Conservation (phyloP, 2,113 vertebrate species). For the Ctenodactylus gundi region DNA sequence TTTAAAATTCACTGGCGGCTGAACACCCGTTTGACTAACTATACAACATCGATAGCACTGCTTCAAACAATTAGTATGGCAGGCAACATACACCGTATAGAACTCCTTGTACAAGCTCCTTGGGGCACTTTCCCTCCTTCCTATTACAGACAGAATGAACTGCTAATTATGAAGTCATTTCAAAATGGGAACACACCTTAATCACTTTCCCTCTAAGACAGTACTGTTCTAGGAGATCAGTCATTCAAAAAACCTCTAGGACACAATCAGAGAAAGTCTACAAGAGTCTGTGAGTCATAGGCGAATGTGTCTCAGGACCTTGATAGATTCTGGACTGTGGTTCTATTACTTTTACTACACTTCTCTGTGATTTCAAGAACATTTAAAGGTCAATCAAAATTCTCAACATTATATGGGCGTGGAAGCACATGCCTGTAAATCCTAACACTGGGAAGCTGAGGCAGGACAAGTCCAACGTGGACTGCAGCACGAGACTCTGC, state of each 20-base stretch:
- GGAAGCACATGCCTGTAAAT: too few relatives aligned
- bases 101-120: background rate
- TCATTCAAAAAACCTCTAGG: background rate
- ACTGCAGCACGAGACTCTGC: too few relatives aligned
- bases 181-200: background rate
- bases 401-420: too few relatives aligned
- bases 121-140: background rate
- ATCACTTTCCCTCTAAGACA: background rate
- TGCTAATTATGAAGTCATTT: background rate
- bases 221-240: background rate
- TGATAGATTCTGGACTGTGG: background rate
- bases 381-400: slow-evolving; percentile 7
- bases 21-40: background rate
- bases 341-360: background rate
- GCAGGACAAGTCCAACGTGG: too few relatives aligned
- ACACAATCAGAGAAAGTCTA: background rate
- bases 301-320: background rate
- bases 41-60: background rate
- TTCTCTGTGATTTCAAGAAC: slow-evolving; percentile 1
- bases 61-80: background rate
- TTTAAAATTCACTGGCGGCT: background rate
- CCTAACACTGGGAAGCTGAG: too few relatives aligned
- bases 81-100: background rate
- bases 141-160: background rate
- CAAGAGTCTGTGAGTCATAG: background rate